These are phyloP conservation scores for Cheilosia variabilis DNA, from an alignment of 2,888 invertebrate species.

Conservation along the genomic window DNA sequence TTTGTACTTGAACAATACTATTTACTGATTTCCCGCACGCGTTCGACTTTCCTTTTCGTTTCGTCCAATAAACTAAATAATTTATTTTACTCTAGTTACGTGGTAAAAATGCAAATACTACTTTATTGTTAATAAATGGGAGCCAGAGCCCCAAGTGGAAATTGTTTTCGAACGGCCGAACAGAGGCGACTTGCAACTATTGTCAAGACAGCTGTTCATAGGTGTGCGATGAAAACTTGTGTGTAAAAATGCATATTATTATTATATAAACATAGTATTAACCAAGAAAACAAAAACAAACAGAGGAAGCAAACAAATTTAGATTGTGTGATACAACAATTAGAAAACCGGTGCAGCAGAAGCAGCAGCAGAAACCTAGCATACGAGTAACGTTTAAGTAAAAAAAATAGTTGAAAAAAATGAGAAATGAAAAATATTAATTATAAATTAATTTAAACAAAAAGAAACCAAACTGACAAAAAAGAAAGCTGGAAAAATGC, in stretches of 20 bases:
- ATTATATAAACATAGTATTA: slow-evolving; percentile 44
- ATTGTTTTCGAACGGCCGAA: neutral
- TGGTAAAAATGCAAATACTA: slow-evolving; percentile 16
- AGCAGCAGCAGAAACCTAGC: slow-evolving; percentile 46
- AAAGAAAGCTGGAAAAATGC: slow-evolving; percentile 32
- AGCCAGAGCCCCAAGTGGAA: neutral
- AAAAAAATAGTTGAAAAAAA: slow-evolving; percentile 52
- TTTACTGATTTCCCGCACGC: slow-evolving; percentile 21
- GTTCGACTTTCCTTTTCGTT: slow-evolving; percentile 13
- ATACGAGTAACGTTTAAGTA: slow-evolving; percentile 56
- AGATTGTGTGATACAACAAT: slow-evolving; percentile 70
- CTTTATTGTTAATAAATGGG: slow-evolving; percentile 17
- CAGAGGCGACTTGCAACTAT: slow-evolving; percentile 57
- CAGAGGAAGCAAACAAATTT: slow-evolving; percentile 36
- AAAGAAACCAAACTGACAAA: slow-evolving; percentile 18
- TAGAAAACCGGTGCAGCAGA: slow-evolving; percentile 38
- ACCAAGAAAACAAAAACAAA: slow-evolving; percentile 24
- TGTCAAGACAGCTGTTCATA: slow-evolving; percentile 59
- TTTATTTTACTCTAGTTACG: slow-evolving; percentile 38
- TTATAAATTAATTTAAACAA: slow-evolving; percentile 52
- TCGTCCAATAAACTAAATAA: slow-evolving; percentile 29
- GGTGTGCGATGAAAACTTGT: slow-evolving; percentile 31
- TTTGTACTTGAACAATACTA: slow-evolving; percentile 27
- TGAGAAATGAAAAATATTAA: slow-evolving; percentile 33
- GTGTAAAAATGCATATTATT: slow-evolving; percentile 54